These are phyloP conservation scores for Hydrochoerus hydrochaeris DNA, from an alignment of 2,113 vertebrate genomes.

Conservation along the genomic window DNA sequence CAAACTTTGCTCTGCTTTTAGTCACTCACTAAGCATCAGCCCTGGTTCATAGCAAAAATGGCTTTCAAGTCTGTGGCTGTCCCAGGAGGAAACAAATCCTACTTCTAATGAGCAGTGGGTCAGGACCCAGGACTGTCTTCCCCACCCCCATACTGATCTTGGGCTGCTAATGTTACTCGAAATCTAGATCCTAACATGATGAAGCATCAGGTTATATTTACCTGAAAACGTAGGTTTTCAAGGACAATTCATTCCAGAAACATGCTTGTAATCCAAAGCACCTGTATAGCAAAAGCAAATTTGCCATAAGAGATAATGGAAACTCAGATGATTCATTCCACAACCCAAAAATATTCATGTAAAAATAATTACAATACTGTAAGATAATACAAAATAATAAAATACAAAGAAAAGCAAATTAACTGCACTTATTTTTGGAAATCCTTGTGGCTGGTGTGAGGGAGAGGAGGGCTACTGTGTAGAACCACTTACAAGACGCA, in stretches of 20 bases:
- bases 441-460: neutral
- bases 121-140: neutral
- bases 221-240: neutral
- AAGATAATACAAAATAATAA: neutral
- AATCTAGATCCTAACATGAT: neutral
- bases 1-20: neutral
- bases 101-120: neutral
- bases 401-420: neutral
- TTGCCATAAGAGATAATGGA: neutral
- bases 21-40: neutral
- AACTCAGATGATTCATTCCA: neutral
- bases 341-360: neutral
- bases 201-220: neutral
- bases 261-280: neutral
- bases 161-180: neutral
- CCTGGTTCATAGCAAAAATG: neutral
- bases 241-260: neutral
- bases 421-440: neutral
- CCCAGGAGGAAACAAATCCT: neutral
- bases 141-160: neutral
- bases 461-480: neutral
- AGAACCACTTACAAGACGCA: neutral
- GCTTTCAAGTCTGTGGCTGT: neutral
- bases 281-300: neutral
- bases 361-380: neutral